Conservation (phyloP, 2,888 invertebrate species). For the Pandemis corylana region DNA sequence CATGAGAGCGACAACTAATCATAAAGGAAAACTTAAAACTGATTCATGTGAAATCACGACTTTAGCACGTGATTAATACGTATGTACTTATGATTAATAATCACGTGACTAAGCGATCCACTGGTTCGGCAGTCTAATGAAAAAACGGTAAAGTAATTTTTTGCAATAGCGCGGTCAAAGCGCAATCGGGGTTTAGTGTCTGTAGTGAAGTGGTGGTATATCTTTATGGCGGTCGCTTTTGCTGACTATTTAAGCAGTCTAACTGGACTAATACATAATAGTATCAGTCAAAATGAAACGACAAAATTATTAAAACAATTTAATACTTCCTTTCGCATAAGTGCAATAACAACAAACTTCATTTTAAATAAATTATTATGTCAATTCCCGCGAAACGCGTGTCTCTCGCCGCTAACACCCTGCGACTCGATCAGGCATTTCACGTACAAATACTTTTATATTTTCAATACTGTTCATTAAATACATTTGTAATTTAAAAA, state of each 20-base stretch:
- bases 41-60: not conserved
- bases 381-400: slow-evolving; percentile 59
- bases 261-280: too few relatives aligned
- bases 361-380: slow-evolving; percentile 43
- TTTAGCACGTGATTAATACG: not conserved
- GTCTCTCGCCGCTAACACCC: slow-evolving; percentile 70
- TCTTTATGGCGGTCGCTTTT: too few relatives aligned
- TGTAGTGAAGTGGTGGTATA: too few relatives aligned
- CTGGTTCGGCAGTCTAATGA: too few relatives aligned
- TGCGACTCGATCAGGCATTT: slow-evolving; percentile 69
- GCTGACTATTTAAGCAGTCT: too few relatives aligned
- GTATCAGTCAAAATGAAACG: slow-evolving; percentile 43
- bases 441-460: slow-evolving; percentile 44
- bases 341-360: slow-evolving; percentile 49
- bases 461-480: slow-evolving; percentile 30
- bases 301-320: slow-evolving; percentile 67
- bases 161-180: too few relatives aligned
- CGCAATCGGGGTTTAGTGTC: too few relatives aligned
- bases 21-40: not conserved
- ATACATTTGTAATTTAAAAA: not conserved
- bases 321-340: slow-evolving; percentile 72
- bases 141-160: too few relatives aligned
- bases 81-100: not conserved
- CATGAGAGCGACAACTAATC: not conserved
- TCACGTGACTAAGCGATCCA: not conserved